Base-by-base conservation (phyloP, 2,888 invertebrate species). In the Catonia carolina region DNA sequence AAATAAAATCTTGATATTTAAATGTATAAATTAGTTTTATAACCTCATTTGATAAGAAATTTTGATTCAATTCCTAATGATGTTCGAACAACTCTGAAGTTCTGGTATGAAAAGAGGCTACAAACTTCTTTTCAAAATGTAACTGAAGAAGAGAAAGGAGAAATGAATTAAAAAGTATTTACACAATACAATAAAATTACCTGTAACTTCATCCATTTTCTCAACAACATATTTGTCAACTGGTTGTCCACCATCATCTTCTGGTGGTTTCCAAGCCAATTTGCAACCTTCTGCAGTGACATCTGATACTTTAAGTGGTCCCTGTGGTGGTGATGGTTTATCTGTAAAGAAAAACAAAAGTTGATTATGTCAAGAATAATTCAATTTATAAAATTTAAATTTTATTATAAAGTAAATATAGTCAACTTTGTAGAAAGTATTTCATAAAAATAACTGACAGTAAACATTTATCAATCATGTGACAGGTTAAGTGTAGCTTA, bases 161-260 rank as follows among this genome's bases (percentile, higher is more conserved):
- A n/a, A n/a, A n/a, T n/a, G n/a, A n/a, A n/a, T n/a, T n/a, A n/a
- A n/a, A n/a, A n/a, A n/a, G n/a, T n/a, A n/a, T n/a, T n/a, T n/a
- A n/a, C n/a, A n/a, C n/a, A n/a, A n/a, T n/a, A n/a, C n/a, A n/a
- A n/a, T n/a, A n/a, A n/a, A n/a, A n/a, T n/a, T 61, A n/a, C 91
- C 93, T 1, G 88, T 86, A 37, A 85, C 85, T 73, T 93, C 92
- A 72, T 96, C 96, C 82, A 95, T 85, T 68, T 94, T 93, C 72
- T 99, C 99, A 60, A 99, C 88, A 7, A 95, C 77, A 73, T 99
- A 99, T 66, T 86, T 89, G 61, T 93, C 94, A 65, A 97, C 81
- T 2, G 95, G 94, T 69, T 88, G 86, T 0, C 96, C 96, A 14
- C 97, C 97, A 70, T 97, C 95, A 73, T 96, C 95, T 39, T 88